Evolutionary conservation across 37 sponge, comb jelly and placozoan genomes (phyloP), one percentile per base, ranked within the genome.

Genomic region (Theonella swinhoei): DNA sequence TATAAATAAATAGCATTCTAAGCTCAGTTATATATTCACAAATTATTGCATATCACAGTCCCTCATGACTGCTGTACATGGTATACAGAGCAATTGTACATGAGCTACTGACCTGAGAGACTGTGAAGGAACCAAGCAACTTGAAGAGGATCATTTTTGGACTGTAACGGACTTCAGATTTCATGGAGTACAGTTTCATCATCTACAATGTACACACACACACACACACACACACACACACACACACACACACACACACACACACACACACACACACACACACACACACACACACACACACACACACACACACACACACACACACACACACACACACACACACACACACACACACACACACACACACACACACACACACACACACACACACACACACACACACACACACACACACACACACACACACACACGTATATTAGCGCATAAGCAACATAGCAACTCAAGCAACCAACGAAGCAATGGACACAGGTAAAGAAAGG

Each of bases 101-200:
- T 7, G 54, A 14, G 7, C 14, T 47, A 17, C 54, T 47, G 54
- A 47, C 54, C 65, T 87, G 81, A 0, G 97, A 81, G 72, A 97
- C 82, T 32, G 63, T 83, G 83, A 83, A 88, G 40, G 92, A 87
- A 60, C 91, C 87, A 22, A 62, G 42, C 40, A 97, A 59, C 83
- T 94, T 94, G 42, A 92, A 90, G 42, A 97, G 89, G n/a, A 90
- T 91, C 65, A 85, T 76, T n/a, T 72, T 81, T 22, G 95, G 82
- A 31, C 90, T 97, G 91, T 90, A 97, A 5, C 88, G 80, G 23
- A 87, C 75, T 47, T 97, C 97, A 0, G 91, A 77, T 75, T 92
- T 94, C 38, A 97, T 68, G 2, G 89, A 77, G 32, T 69, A 72
- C 35, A 97, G 88, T 68, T 94, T 94, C 75, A 83, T 74, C 42